A percentile compares a stretch with the other conserved stretches of the same genome.
phyloP scores from a whole-genome alignment of 2,113 vertebrate genomes.

The Phoenicopterus ruber region DNA sequence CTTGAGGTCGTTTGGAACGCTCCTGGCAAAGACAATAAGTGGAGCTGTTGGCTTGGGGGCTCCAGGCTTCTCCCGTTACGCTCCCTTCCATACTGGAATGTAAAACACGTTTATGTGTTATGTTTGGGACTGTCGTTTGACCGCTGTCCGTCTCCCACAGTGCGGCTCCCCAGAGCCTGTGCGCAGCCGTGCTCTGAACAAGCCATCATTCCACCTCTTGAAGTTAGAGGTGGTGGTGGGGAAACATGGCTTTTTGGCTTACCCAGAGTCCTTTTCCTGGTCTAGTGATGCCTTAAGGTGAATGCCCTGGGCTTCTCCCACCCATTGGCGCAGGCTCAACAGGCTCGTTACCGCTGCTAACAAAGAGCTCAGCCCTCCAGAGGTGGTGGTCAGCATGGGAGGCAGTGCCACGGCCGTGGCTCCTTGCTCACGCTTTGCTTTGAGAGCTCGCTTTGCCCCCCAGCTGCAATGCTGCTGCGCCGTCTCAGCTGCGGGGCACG shows the following conservation, averaged over 20 bases:
- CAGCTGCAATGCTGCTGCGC: neutral
- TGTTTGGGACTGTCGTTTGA: neutral
- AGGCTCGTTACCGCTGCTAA: neutral
- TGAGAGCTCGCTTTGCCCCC: neutral
- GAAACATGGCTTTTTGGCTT: too few relatives aligned
- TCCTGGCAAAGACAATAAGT: neutral
- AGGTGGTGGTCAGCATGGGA: too few relatives aligned
- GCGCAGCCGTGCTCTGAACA: neutral
- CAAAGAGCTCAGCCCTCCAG: neutral
- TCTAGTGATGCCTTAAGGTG: neutral
- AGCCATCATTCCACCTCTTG: neutral
- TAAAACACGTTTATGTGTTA: neutral
- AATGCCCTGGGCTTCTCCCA: neutral
- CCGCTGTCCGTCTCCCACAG: neutral
- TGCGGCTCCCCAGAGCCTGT: neutral
- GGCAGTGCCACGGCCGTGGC: neutral
- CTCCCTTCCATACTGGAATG: neutral
- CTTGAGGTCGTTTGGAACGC: neutral
- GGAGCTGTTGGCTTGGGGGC: neutral
- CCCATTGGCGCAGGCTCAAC: accelerated
- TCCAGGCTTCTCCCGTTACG: neutral
- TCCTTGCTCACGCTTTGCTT: neutral
- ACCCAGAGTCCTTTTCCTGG: neutral
- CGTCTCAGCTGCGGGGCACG: neutral
- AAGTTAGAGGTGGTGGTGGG: too few relatives aligned